Conservation (phyloP, 2,797 vertebrate genomes). For the Geotrypetes seraphini region DNA sequence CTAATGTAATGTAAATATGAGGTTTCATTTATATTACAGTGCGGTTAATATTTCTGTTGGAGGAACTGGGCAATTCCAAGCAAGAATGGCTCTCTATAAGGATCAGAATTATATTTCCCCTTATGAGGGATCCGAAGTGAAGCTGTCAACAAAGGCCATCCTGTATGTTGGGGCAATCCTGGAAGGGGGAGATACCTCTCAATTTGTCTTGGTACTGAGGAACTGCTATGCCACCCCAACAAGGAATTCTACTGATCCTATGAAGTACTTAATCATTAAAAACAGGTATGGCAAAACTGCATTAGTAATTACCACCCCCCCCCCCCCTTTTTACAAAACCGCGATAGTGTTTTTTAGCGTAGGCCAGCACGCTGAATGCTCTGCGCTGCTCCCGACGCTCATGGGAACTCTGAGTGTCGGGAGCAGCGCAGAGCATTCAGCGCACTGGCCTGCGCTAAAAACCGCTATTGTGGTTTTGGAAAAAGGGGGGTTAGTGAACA, state of each 20-base stretch:
- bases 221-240: constrained; percentile 53
- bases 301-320: too few relatives aligned
- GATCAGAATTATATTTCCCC: constrained; percentile 28
- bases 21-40: constrained; percentile 3
- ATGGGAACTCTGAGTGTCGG: too few relatives aligned
- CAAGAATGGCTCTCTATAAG: constrained; percentile 54
- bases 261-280: constrained; percentile 47
- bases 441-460: too few relatives aligned
- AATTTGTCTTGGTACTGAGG: constrained; percentile 44
- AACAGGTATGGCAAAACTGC: constrained; percentile 52
- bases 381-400: too few relatives aligned
- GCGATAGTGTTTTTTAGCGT: too few relatives aligned
- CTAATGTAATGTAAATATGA: too few relatives aligned
- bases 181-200: constrained; percentile 13
- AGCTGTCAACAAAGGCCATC: constrained; percentile 32
- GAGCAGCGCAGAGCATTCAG: too few relatives aligned
- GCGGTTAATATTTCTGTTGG: constrained; percentile 10
- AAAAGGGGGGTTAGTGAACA: too few relatives aligned
- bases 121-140: constrained; percentile 13
- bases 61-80: constrained; percentile 26
- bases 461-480: too few relatives aligned
- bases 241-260: constrained; percentile 10
- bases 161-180: constrained; percentile 47
- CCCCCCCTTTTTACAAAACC: too few relatives aligned
- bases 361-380: too few relatives aligned